Conservation (phyloP, 2,797 vertebrate species). For the Tauraco hartlaubi region DNA sequence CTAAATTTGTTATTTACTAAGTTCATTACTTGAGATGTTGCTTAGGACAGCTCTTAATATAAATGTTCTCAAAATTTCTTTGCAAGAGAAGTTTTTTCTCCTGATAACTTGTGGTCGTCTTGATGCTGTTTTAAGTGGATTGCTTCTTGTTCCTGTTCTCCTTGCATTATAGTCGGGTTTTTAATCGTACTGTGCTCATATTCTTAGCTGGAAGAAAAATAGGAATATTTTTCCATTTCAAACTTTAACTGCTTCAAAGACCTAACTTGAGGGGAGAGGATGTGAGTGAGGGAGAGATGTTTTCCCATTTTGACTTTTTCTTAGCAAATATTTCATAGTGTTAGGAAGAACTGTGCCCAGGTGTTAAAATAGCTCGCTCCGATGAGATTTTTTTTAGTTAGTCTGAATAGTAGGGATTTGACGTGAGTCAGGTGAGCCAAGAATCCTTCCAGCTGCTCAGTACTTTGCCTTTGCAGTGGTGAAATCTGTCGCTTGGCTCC, state of each 20-base stretch:
- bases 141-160: neutral
- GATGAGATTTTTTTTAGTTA: neutral
- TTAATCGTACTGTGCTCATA: neutral
- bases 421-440: neutral
- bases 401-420: neutral
- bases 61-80: too few relatives aligned
- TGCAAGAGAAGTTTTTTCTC: neutral
- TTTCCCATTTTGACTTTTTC: slow-evolving; percentile 12
- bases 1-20: fast-evolving
- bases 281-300: neutral
- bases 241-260: neutral
- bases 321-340: neutral
- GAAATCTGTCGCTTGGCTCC: neutral
- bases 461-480: neutral
- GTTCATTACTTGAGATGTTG: neutral
- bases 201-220: neutral
- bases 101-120: neutral
- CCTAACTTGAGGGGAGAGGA: neutral
- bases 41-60: neutral
- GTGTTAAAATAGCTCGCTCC: neutral
- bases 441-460: neutral
- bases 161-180: neutral
- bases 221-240: neutral
- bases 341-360: neutral
- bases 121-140: neutral